Evolutionary conservation across 1,140 invertebrate genomes (phyloP).

Genomic region (Diprion similis): DNA sequence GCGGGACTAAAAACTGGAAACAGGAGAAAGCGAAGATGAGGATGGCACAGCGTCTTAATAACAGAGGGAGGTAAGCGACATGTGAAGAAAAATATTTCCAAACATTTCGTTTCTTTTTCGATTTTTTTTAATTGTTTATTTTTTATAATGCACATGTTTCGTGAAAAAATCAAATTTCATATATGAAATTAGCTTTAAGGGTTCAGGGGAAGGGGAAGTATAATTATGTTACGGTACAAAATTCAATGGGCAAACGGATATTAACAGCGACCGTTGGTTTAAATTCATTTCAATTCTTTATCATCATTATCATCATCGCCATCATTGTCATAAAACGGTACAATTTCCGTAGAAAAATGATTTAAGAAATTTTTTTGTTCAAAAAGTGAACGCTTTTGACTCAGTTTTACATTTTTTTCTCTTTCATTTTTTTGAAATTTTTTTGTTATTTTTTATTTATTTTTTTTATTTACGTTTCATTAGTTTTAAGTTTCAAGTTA

Average conservation of each 20-base stretch:
- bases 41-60: not conserved
- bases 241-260: conserved; percentile 40
- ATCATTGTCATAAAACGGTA: no score
- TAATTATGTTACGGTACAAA: conserved; percentile 48
- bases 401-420: conserved; percentile 17
- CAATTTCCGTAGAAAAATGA: no score
- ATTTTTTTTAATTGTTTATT: conserved; percentile 57
- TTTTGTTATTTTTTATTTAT: conserved; percentile 37
- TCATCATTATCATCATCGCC: no score
- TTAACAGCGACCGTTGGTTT: no score
- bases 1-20: no score
- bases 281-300: no score
- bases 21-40: not conserved
- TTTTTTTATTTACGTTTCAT: conserved; percentile 38
- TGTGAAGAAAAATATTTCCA: not conserved
- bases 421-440: conserved; percentile 25
- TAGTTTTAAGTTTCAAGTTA: conserved; percentile 32
- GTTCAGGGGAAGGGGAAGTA: conserved; percentile 20
- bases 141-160: conserved; percentile 59
- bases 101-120: conserved; percentile 41
- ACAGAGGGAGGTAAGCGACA: not conserved
- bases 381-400: conserved; percentile 20
- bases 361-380: conserved; percentile 20
- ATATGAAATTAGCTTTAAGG: conserved; percentile 55
- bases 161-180: conserved; percentile 59